A percentile compares a stretch with the other conserved stretches of the same genome.
These are phyloP conservation scores for Suncus etruscus DNA, from an alignment of 2,113 vertebrate species.

Conservation along the genomic window DNA sequence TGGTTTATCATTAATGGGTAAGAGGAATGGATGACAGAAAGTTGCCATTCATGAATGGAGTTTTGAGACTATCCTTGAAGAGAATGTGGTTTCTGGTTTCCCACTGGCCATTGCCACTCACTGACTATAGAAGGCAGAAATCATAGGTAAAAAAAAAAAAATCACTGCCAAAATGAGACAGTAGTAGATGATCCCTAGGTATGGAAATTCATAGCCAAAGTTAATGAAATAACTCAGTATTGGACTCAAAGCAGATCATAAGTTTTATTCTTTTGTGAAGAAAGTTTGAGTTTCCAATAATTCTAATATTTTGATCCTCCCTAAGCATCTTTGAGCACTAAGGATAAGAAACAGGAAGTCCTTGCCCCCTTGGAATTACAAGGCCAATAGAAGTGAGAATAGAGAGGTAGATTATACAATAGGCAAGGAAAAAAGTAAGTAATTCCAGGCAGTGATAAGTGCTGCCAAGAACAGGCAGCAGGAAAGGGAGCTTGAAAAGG, in stretches of 20 bases:
- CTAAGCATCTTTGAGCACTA: no score
- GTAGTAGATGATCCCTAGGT: no score
- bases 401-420: background rate
- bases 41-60: accelerated
- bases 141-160: no score
- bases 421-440: background rate
- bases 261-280: background rate
- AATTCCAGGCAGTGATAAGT: background rate
- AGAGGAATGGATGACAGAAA: background rate
- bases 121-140: no score
- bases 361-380: background rate
- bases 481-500: background rate
- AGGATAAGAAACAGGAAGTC: background rate
- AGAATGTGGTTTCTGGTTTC: background rate
- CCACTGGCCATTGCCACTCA: background rate
- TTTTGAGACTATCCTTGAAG: background rate
- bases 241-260: background rate
- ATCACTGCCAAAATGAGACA: no score
- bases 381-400: background rate
- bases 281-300: no score
- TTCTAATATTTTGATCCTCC: no score
- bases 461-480: background rate
- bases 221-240: background rate
- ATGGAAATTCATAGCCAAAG: background rate
- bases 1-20: background rate